phyloP scores from a whole-genome alignment of 2,113 vertebrate genomes.

The Indri indri region DNA sequence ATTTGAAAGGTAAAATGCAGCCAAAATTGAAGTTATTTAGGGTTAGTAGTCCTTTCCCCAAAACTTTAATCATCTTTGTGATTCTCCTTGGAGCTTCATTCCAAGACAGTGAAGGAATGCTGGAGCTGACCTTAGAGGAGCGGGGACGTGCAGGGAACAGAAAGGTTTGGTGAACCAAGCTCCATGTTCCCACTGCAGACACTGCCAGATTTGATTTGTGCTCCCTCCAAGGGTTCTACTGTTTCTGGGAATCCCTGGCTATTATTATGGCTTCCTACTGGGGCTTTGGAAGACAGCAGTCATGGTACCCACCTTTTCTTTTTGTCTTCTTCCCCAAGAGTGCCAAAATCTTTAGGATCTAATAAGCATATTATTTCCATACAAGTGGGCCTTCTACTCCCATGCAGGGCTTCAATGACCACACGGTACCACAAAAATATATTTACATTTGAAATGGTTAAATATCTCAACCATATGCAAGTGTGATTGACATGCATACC shows the following conservation, averaged over 20 bases:
- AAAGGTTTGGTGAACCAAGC: background rate
- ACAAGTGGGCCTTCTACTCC: background rate
- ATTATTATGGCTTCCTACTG: background rate
- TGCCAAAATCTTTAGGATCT: background rate
- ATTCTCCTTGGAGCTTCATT: slow-evolving; percentile 57
- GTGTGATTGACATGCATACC: background rate
- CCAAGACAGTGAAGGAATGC: slow-evolving; percentile 41
- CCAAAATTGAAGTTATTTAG: slow-evolving; percentile 60
- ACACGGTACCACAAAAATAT: background rate
- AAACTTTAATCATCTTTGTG: slow-evolving; percentile 65
- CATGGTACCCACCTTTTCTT: background rate
- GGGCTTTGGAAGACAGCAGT: background rate
- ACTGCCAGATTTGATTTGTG: background rate
- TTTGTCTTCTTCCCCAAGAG: background rate
- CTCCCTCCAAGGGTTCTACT: background rate
- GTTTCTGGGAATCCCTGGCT: background rate
- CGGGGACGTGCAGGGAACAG: background rate
- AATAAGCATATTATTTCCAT: background rate
- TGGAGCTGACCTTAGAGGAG: background rate
- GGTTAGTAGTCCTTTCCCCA: slow-evolving; percentile 47
- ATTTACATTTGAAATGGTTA: slow-evolving; percentile 22
- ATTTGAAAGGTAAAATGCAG: slow-evolving; percentile 61
- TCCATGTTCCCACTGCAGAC: background rate
- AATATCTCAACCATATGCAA: background rate
- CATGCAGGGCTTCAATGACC: background rate